Conservation (phyloP, 2,113 vertebrate species). For the Athene cunicularia region DNA sequence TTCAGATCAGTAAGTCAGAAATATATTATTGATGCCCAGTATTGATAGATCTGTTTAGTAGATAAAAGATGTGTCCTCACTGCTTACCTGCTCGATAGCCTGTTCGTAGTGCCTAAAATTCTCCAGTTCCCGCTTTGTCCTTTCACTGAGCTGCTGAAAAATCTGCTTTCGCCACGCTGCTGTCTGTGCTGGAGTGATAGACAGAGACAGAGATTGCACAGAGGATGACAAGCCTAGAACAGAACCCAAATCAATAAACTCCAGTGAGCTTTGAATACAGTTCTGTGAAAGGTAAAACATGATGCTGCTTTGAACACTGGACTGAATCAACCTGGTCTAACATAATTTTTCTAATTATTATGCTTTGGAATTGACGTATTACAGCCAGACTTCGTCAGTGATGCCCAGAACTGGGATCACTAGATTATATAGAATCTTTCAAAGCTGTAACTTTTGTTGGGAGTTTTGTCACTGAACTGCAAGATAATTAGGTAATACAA, state of each 20-base stretch:
- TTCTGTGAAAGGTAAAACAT: not conserved
- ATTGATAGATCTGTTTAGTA: not conserved
- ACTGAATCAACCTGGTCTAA: not conserved
- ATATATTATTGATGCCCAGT: not conserved
- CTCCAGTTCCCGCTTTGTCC: conserved; percentile 91
- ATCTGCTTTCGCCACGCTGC: conserved; percentile 93
- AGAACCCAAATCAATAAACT: not conserved
- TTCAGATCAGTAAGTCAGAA: not conserved
- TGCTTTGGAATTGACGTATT: not conserved
- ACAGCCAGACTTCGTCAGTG: not conserved
- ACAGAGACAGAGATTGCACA: conserved; percentile 84
- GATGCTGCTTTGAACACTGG: not conserved
- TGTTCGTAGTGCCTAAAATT: conserved; percentile 94
- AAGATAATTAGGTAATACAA: not conserved
- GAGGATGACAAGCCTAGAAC: conserved; percentile 82
- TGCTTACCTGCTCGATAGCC: conserved; percentile 90
- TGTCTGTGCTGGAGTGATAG: conserved; percentile 87
- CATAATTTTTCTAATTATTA: not conserved
- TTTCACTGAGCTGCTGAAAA: conserved; percentile 91
- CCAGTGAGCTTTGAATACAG: not conserved
- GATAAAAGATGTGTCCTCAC: not conserved
- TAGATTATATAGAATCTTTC: not conserved
- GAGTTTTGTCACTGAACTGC: not conserved
- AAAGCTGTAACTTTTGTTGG: not conserved
- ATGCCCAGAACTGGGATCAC: not conserved